Evolutionary conservation across 92 coral and sea anemone genomes (phyloP).

Genomic region (Parazoanthus swiftii): DNA sequence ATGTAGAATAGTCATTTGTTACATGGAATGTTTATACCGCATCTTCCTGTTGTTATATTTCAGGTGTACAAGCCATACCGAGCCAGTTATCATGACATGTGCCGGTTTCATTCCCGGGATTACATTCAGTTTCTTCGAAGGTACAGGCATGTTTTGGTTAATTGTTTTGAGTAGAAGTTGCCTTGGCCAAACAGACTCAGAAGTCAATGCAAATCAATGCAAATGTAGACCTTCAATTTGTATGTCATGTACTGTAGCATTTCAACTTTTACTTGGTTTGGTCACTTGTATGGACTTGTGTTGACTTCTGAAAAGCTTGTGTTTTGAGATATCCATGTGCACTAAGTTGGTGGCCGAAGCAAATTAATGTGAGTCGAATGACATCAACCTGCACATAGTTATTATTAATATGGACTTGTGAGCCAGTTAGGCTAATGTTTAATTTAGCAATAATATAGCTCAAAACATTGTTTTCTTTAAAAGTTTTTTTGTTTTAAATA

Average conservation of each 20-base stretch:
- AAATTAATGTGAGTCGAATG: no score
- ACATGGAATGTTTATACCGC: no score
- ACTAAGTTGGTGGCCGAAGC: no score
- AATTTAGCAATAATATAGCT: background rate
- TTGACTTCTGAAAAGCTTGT: no score
- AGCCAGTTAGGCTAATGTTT: background rate
- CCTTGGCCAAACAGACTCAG: background rate
- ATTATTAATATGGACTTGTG: background rate
- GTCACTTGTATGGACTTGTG: no score
- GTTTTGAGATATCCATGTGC: no score
- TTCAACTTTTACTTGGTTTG: no score
- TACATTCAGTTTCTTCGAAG: conserved; percentile 90
- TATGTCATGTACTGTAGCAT: no score
- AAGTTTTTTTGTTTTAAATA: no score
- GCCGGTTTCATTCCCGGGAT: conserved; percentile 93
- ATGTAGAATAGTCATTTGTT: no score
- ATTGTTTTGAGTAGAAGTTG: background rate
- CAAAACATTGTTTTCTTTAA: background rate
- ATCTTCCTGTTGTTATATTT: background rate
- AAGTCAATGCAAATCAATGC: background rate
- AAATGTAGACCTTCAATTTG: no score
- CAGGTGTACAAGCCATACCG: conserved; percentile 97
- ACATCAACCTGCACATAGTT: background rate
- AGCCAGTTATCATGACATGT: conserved; percentile 97
- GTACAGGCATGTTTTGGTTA: conserved; percentile 34